Evolutionary conservation across 2,113 vertebrate genomes (phyloP), one percentile per base, ranked within the genome.

Genomic region (Romanogobio albipinnatus): DNA sequence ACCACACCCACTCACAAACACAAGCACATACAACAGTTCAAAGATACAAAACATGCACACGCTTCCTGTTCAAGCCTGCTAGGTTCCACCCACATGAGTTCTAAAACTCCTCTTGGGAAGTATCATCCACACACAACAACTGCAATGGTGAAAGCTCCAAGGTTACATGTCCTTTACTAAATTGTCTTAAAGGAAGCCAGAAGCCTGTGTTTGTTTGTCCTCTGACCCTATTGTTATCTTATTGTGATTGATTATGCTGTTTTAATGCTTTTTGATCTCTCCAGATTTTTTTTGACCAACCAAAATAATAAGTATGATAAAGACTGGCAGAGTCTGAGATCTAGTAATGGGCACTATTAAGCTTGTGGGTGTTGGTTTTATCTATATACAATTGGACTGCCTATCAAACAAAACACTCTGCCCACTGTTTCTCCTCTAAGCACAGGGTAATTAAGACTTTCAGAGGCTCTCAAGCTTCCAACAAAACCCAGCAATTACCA

Each of bases 41-140:
- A 26, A 82, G 22, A 82, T 51, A 45, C 78, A 82, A 76, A 29
- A 39, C 58, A 66, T 0, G 14, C 3, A 81, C 66, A 73, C 45
- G 11, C 29, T 66, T 43, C 9, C 19, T 47, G 36, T 59, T 70
- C 61, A 14, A 68, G 36, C 47, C 76, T 58, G 11, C 11, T 77
- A 68, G 15, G 89, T 24, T 56, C 80, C 80, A 82, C 80, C 80
- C 66, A 53, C 43, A 73, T 24, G n/a, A 53, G 22, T 43, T 81
- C 43, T 11, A 14, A 1, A 39, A 15, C 49, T 15, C 5, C 81
- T 58, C 81, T 9, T 9, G 66, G 81, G 81, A 82, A 82, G 43
- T 53, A 64, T 71, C 73, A 29, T 26, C 36, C 58, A 77, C 83
- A 68, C 61, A 70, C 82, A 84, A 84, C 61, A 70, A 78, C 61